phyloP scores from a whole-genome alignment of 2,113 vertebrate genomes.

The Gallinago paraguaiae region DNA sequence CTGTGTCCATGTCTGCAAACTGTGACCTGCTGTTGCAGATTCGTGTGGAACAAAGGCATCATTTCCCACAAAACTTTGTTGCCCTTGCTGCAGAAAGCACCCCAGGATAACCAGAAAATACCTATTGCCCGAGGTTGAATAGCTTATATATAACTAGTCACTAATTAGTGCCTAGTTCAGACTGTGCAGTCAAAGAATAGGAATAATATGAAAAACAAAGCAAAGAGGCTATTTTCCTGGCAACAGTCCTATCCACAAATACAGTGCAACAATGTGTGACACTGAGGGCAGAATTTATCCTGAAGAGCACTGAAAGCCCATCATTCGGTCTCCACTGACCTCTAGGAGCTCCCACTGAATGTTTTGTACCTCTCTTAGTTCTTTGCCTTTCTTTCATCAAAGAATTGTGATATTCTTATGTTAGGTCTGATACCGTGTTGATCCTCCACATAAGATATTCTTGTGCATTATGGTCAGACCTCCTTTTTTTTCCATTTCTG shows the following conservation, averaged over 20 bases:
- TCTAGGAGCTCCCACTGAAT: background rate
- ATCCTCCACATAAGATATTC: background rate
- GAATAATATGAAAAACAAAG: background rate
- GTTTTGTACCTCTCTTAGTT: background rate
- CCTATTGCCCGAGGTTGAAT: background rate
- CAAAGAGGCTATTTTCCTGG: background rate
- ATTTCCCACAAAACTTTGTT: background rate
- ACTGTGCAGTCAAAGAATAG: background rate
- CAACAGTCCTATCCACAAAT: background rate
- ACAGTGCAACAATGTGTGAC: background rate
- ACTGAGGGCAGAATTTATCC: background rate
- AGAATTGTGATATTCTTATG: background rate
- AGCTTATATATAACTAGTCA: background rate
- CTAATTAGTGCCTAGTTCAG: background rate
- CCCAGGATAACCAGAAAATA: background rate
- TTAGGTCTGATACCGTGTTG: background rate
- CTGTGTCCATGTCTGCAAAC: background rate
- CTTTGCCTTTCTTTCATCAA: background rate
- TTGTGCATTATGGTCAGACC: background rate
- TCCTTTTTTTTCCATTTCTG: background rate
- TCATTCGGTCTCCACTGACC: background rate
- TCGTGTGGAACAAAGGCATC: background rate
- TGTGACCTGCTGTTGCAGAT: background rate
- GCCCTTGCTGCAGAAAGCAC: background rate
- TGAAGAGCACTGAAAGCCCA: background rate